Evolutionary conservation across 2,888 invertebrate species (phyloP).

Genomic region (Cosmopolites sordidus): DNA sequence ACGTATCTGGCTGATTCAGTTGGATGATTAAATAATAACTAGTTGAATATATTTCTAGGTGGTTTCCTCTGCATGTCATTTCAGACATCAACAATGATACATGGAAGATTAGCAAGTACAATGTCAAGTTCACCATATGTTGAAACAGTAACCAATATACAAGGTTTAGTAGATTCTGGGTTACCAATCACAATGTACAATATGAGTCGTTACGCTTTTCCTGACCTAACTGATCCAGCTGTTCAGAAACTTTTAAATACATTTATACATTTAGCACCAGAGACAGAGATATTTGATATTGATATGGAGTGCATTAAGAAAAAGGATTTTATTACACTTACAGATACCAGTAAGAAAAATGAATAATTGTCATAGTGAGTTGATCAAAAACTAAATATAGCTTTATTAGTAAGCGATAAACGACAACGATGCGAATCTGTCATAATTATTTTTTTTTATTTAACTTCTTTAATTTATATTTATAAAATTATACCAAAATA

Average conservation of each 20-base stretch:
- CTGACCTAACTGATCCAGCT: conserved; percentile 1
- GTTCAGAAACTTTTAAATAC: not conserved
- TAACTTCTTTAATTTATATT: no score
- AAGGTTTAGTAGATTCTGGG: conserved; percentile 3
- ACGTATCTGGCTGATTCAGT: no score
- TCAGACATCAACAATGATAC: conserved; percentile 1
- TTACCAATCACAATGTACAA: conserved; percentile 9
- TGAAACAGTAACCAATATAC: conserved; percentile 5
- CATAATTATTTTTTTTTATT: no score
- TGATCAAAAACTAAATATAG: no score
- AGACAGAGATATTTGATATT: conserved; percentile 1
- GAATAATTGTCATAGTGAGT: no score
- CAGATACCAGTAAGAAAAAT: conserved; percentile 4
- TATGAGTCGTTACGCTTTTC: not conserved
- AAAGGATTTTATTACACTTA: conserved; percentile 4
- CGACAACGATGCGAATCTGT: no score
- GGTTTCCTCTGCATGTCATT: not conserved
- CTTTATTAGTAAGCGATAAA: no score
- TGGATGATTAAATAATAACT: no score
- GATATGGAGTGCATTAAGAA: not conserved
- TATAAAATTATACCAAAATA: no score
- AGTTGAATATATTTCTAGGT: no score
- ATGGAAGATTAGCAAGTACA: conserved; percentile 7
- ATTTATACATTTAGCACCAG: not conserved
- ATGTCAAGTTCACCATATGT: conserved; percentile 12